Conservation (phyloP, 2,113 vertebrate species). For the Brachyistius frenatus region DNA sequence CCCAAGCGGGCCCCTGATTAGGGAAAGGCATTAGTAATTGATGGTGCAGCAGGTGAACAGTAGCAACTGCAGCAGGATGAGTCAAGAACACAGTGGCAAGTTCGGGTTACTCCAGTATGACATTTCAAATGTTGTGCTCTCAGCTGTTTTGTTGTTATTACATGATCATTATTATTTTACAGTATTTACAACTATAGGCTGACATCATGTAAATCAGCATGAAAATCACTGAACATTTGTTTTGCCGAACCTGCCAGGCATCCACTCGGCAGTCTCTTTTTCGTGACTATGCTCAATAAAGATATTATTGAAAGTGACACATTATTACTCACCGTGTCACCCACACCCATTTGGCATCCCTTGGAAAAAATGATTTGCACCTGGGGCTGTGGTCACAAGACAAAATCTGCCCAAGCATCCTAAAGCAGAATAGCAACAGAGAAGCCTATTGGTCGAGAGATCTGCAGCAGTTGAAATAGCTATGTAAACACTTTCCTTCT, state of each 20-base stretch:
- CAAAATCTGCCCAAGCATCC: slow-evolving; percentile 81
- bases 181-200: too few species aligned
- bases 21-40: slow-evolving; percentile 49
- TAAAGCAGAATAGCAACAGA: slow-evolving; percentile 86
- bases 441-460: slow-evolving; percentile 63
- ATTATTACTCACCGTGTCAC: slow-evolving; percentile 76
- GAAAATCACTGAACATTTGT: too few species aligned
- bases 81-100: slow-evolving; percentile 24
- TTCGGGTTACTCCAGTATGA: slow-evolving; percentile 41
- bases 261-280: slow-evolving; percentile 39
- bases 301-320: slow-evolving; percentile 73
- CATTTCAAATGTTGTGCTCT: slow-evolving; percentile 20
- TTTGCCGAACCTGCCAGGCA: slow-evolving; percentile 7
- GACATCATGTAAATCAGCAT: too few species aligned
- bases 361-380: slow-evolving; percentile 70
- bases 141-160: too few species aligned
- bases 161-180: too few species aligned
- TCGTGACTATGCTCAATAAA: slow-evolving; percentile 66
- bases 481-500: slow-evolving; percentile 85
- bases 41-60: slow-evolving; percentile 57
- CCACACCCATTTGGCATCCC: slow-evolving; percentile 66
- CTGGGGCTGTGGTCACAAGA: slow-evolving; percentile 74
- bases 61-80: slow-evolving; percentile 68
- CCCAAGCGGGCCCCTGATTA: slow-evolving; percentile 53
- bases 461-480: slow-evolving; percentile 76